A percentile compares a stretch with the other conserved stretches of the same genome.
Evolutionary conservation across 1,140 invertebrate species (phyloP).

Genomic region (Drosophila varians): DNA sequence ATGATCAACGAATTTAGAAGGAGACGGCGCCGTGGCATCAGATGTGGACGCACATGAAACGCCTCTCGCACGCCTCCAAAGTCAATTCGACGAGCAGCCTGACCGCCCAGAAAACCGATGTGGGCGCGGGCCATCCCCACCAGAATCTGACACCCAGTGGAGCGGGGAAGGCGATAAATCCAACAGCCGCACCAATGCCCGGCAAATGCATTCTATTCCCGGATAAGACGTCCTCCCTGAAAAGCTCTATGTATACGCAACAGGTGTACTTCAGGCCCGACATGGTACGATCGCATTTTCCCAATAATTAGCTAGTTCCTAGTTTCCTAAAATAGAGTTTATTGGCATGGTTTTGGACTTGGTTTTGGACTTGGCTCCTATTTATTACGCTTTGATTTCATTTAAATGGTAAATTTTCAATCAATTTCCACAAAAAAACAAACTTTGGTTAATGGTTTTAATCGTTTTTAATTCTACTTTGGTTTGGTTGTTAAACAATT

Average conservation of each 20-base stretch:
- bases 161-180: constrained; percentile 18
- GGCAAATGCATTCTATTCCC: constrained; percentile 77
- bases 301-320: constrained; percentile 42
- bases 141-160: constrained; percentile 46
- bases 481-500: constrained; percentile 9
- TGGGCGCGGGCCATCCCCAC: constrained; percentile 66
- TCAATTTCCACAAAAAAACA: not conserved
- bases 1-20: constrained; percentile 61
- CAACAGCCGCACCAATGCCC: constrained; percentile 31
- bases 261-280: constrained; percentile 81
- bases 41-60: constrained; percentile 83
- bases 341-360: constrained; percentile 69
- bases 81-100: constrained; percentile 80
- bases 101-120: constrained; percentile 79
- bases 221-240: constrained; percentile 79
- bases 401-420: constrained; percentile 17
- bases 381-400: constrained; percentile 25
- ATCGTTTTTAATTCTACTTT: not conserved
- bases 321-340: constrained; percentile 19
- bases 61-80: constrained; percentile 81
- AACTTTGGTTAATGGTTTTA: constrained; percentile 37
- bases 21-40: constrained; percentile 80
- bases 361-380: constrained; percentile 31
- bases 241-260: constrained; percentile 76
- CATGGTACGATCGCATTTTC: constrained; percentile 69